Base-by-base conservation (phyloP, 2,113 vertebrate genomes). In the Gorsachius goisagi region DNA sequence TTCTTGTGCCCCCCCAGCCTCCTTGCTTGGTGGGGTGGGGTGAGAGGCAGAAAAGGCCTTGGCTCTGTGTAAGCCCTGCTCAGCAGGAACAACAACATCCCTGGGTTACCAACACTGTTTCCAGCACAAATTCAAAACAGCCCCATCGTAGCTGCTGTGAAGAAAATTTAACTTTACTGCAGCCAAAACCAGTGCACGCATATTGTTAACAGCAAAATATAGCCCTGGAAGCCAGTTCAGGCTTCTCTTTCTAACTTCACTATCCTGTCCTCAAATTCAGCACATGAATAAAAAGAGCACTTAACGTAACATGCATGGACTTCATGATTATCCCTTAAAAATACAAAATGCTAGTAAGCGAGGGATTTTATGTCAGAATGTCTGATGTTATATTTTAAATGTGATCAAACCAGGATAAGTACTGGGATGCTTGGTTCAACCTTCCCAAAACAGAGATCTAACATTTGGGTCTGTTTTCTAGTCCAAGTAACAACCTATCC, bases 271-370 rank as follows among this genome's bases (percentile, higher is more conserved):
- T 63, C 45, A 50, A 81, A 55, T 20, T 32, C 5, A 2, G 15
- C 8, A n/a, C 7, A 6, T 5, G 11, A 78, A 55, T 26, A 69
- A 39, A 86, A 55, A 21, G 6, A 53, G 28, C 23, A 2, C 30
- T 23, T 21, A 20, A n/a, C 4, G 13, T 23, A 12, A 13, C 1
- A 0, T 3, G 7, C 3, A 3, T 39, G 27, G 17, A 50, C 24
- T 50, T 44, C 33, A n/a, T 50, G 32, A 13, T 1, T 58, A 18
- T 16, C 17, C 58, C 35, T 69, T 27, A 33, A 55, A 90, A 88
- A 73, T 6, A 6, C 10, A 62, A 27, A 37, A 66, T 39, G 30
- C 12, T 22, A 20, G 28, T 4, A 35, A 45, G 22, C 67, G 33
- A 66, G 13, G 19, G 35, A 11, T 28, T 67, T n/a, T 30, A n/a